Conservation (phyloP, 2,113 vertebrate genomes). For the Tenrec ecaudatus region DNA sequence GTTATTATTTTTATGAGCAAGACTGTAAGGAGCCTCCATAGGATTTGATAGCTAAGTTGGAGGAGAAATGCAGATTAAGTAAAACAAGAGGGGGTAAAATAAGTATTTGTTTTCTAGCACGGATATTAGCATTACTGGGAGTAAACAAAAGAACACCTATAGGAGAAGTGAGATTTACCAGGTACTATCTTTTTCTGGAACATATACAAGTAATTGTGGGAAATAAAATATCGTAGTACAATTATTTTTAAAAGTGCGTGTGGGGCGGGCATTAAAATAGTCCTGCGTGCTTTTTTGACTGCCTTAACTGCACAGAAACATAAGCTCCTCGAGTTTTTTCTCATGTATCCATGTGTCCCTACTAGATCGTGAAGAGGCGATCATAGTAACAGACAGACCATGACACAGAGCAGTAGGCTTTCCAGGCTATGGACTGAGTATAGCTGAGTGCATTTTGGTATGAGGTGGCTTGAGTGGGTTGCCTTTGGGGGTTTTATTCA, state of each 20-base stretch:
- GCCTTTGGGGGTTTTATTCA: too few relatives aligned
- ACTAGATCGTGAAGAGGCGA: neutral
- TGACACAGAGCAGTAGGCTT: too few relatives aligned
- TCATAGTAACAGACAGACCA: too few relatives aligned
- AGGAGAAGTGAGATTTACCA: neutral
- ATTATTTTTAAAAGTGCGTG: neutral
- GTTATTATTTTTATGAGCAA: neutral
- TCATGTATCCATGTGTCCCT: neutral
- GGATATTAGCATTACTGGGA: neutral
- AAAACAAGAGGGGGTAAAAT: neutral
- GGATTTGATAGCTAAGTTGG: neutral
- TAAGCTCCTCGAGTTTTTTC: neutral
- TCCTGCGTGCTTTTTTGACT: rapidly evolving
- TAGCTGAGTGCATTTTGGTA: too few relatives aligned
- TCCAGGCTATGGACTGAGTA: too few relatives aligned
- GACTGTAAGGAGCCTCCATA: neutral
- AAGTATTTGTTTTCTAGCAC: neutral
- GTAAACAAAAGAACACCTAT: neutral
- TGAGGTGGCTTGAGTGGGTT: too few relatives aligned
- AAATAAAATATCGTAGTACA: neutral
- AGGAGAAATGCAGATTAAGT: neutral
- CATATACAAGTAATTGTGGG: neutral
- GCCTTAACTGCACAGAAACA: neutral
- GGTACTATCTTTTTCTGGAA: neutral
- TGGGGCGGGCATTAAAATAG: neutral